Base-by-base conservation (phyloP, 1,140 invertebrate species). In the Trichonephila clavipes region DNA sequence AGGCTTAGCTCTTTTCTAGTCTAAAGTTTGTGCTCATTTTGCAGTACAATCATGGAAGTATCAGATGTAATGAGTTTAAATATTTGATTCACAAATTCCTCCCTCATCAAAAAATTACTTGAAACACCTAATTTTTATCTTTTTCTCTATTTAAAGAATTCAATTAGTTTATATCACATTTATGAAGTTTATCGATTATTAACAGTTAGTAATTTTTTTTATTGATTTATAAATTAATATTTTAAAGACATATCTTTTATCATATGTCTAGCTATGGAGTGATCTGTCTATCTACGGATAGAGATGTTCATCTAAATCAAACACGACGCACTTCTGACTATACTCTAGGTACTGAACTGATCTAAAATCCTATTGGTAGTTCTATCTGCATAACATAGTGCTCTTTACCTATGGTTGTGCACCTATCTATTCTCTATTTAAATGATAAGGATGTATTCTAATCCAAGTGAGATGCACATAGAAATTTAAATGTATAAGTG, bases 241-340 rank as follows among this genome's bases (percentile, higher is more conserved):
- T 69, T 69, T 69, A 69, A 69, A 69, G 66, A 69, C 66, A 69
- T 69, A 69, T 69, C 66, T 69, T 69, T 69, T 24, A 69, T 69
- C n/a, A 69, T 69, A 69, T 69, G 66, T 69, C 66, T 69, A 69
- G 12, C 66, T 69, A 69, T 69, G 61, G 16, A 51, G 51, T 51
- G 51, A 18, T 62, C 7, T 62, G n/a, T 14, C 66, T 69, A 69
- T 69, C 51, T 51, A 51, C 10, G 51, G 51, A 51, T n/a, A 28
- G n/a, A 69, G 66, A 24, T 69, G 12, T 24, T 24, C 12, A 28
- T 69, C 66, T 69, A 69, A 24, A 24, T 8, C 66, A 24, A 69
- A 69, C 66, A 28, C 5, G 28, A 40, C 28, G 72, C 6, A 64
- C 18, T 64, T 19, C 34, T 40, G 28, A 34, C 72, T 77, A 34